Evolutionary conservation across 2,113 vertebrate genomes (phyloP).

Genomic region (Plectropomus leopardus): DNA sequence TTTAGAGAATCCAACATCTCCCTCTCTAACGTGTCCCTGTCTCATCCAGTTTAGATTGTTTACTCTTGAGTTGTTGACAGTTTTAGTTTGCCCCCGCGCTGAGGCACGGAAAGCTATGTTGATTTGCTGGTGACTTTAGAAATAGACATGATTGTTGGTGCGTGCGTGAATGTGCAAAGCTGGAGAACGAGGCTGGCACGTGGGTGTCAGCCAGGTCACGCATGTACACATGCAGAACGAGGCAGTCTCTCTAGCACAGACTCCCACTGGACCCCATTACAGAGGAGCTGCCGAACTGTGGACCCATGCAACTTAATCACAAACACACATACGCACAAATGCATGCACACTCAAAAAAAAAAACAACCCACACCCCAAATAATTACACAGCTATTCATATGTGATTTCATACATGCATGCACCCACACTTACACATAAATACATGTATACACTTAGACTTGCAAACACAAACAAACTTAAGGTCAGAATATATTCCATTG

Average conservation of each 20-base stretch:
- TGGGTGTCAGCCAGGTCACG: slow-evolving; percentile 75
- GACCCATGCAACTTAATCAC: slow-evolving; percentile 70
- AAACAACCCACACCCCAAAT: slow-evolving; percentile 60
- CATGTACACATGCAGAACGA: slow-evolving; percentile 67
- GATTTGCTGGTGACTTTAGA: slow-evolving; percentile 61
- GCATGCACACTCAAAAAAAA: slow-evolving; percentile 27
- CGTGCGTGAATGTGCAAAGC: slow-evolving; percentile 55
- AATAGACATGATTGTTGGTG: slow-evolving; percentile 64
- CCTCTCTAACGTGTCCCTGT: slow-evolving; percentile 45
- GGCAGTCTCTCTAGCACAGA: slow-evolving; percentile 62
- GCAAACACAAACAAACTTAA: slow-evolving; percentile 73
- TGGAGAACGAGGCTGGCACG: slow-evolving; percentile 57
- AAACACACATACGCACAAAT: slow-evolving; percentile 44
- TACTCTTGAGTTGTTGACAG: slow-evolving; percentile 58
- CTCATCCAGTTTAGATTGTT: slow-evolving; percentile 43
- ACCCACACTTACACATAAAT: slow-evolving; percentile 57
- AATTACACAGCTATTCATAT: slow-evolving; percentile 67
- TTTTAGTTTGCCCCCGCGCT: slow-evolving; percentile 28
- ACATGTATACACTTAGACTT: slow-evolving; percentile 62
- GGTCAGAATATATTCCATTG: slow-evolving; percentile 74
- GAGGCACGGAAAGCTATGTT: slow-evolving; percentile 30
- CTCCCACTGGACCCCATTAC: slow-evolving; percentile 85
- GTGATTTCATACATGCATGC: slow-evolving; percentile 49
- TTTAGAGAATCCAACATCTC: slow-evolving; percentile 32
- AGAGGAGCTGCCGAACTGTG: slow-evolving; percentile 68